Base-by-base conservation (phyloP, 2,888 invertebrate genomes). In the Lasius platythorax region DNA sequence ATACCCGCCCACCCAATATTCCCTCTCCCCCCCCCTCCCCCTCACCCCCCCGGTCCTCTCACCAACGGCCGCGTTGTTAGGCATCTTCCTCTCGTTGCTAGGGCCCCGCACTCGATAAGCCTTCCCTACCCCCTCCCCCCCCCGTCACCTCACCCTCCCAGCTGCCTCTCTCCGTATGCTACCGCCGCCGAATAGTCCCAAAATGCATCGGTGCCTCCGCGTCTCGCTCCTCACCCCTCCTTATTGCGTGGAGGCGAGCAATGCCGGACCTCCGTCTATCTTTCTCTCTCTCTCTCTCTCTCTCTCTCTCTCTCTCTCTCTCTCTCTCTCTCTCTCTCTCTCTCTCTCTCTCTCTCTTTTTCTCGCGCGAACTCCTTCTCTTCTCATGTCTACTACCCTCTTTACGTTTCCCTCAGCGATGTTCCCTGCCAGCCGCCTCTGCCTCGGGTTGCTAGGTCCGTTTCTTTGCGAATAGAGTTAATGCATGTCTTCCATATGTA, bases 31-130 rank as follows among this genome's bases (percentile, higher is more conserved):
- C 8, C 40, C 9, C 3, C 43, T 3, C 12, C 3, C 46, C n/a
- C 8, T 8, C 78, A 86, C 12, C 3, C 46, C n/a, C 8, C 18
- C 78, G 87, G 85, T 86, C 88, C 87, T 86, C 87, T 88, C 90
- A 74, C 87, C 87, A 85, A 85, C 86, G 76, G 63, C 86, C 58
- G 88, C 91, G 93, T 93, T 93, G 94, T 93, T 94, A 94, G 94
- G 94, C 93, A 93, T 94, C 94, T 93, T 93, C 93, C 90, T 91
- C 92, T 91, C 93, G 94, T 94, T 94, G 94, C 94, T 94, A 94
- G 94, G 94, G 93, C 94, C 94, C 94, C 91, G 88, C 89, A 87
- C 88, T 89, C 82, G 86, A 83, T 73, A 73, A 81, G 73, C 79
- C 46, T 73, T 30, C 78, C 78, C 56, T 70, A 72, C 61, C 86